Base-by-base conservation (phyloP, 2,888 invertebrate species). In the Euproctis similis region DNA sequence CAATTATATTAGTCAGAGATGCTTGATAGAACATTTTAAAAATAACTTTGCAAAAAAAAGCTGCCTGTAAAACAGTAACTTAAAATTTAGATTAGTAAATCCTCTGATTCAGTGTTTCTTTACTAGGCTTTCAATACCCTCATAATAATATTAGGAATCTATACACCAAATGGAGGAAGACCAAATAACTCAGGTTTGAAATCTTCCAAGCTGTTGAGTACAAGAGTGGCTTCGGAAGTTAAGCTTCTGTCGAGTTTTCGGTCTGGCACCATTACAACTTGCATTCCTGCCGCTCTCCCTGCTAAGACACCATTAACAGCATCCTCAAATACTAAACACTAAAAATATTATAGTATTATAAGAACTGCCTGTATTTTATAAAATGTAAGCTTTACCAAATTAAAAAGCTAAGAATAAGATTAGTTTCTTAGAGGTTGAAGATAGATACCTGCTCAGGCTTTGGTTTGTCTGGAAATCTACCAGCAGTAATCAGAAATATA, bases 241-340 rank as follows among this genome's bases (percentile, higher is more conserved):
- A 70, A 45, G 8, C 42, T 51, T 28, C 40, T 54, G 7, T 74
- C 69, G 1, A 77, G 28, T 23, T 65, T 54, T n/a, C 57, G 45
- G 59, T 93, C 93, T 0, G 94, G 94, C 8, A 94, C 90, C 92
- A 94, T 92, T 1, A 95, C 89, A 1, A 89, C 90, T 68, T 93
- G 93, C 96, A 96, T 96, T 2, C 92, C 92, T 1, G 96, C 96
- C 10, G 87, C 87, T 12, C 80, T 60, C 0, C 91, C 96, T 2
- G 93, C 93, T 36, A 82, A 78, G 0, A 96, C 94, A 1, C 97
- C 97, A 73, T 94, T 95, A 0, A 92, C 90, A 2, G 97, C 92
- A 81, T 97, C 97, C 80, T 97, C 97, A 67, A 96, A 92, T 1
- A 95, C 95, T 40, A 96, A 71, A 57, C 93, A 93, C 90, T 91